A percentile compares a stretch with the other conserved stretches of the same genome.
phyloP scores from a whole-genome alignment of 2,797 vertebrate genomes.

The Galagoides demidoff region DNA sequence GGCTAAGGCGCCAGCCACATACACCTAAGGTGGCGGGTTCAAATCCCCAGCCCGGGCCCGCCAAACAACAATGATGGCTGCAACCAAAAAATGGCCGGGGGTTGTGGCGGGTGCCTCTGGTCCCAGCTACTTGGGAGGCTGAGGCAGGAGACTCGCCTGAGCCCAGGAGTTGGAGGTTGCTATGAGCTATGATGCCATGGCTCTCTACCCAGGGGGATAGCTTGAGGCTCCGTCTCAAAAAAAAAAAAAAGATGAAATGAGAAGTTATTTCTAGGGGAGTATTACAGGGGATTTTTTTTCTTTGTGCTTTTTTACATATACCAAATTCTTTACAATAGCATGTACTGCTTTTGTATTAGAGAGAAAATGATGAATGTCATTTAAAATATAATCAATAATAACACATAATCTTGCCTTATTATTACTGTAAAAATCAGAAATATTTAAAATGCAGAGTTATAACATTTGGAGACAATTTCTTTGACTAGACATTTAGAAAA shows the following conservation, averaged over 20 bases:
- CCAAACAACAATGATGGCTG: no score
- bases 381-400: constrained; percentile 54
- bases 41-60: no score
- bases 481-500: constrained; percentile 51
- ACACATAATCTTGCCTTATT: not conserved
- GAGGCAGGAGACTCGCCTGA: no score
- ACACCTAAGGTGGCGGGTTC: no score
- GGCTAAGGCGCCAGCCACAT: no score
- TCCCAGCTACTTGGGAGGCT: no score
- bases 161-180: no score
- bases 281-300: constrained; percentile 18
- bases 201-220: no score
- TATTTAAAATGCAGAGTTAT: not conserved
- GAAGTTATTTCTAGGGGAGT: not conserved
- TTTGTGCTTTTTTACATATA: constrained; percentile 26
- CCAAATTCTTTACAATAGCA: not conserved
- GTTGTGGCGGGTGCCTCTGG: no score
- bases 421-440: constrained; percentile 42
- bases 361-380: not conserved
- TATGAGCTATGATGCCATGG: no score
- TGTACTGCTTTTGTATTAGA: not conserved
- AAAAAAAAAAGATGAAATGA: constrained; percentile 39
- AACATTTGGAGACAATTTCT: constrained; percentile 20
- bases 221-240: no score
- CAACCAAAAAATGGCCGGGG: no score